phyloP scores from a whole-genome alignment of 2,113 vertebrate genomes.

The Bothrops jararaca region DNA sequence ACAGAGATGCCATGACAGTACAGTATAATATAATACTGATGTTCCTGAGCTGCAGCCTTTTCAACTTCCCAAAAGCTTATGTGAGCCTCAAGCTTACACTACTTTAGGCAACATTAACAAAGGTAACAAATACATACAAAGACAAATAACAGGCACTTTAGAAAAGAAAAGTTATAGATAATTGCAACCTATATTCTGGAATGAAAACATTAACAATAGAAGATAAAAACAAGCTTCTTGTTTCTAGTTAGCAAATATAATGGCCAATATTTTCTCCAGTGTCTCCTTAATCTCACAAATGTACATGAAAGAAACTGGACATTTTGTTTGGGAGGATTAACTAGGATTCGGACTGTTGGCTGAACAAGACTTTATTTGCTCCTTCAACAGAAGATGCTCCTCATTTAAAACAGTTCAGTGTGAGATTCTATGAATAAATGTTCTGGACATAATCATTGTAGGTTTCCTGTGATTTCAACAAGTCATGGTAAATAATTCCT shows the following conservation, averaged over 20 bases:
- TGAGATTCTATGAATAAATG: not conserved
- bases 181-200: not conserved
- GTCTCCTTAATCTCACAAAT: not conserved
- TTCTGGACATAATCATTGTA: not conserved
- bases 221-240: not conserved
- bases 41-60: not conserved
- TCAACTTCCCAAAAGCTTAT: not conserved
- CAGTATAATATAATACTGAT: not conserved
- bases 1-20: not conserved
- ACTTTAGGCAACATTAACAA: not conserved
- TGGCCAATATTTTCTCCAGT: not conserved
- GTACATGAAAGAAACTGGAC: not conserved
- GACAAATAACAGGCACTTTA: not conserved
- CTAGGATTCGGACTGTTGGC: not conserved
- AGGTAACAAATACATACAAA: not conserved
- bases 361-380: not conserved
- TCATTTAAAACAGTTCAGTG: not conserved
- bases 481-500: not conserved
- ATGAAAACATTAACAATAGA: not conserved
- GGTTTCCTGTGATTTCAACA: not conserved
- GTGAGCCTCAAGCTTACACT: not conserved
- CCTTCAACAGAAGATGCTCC: not conserved
- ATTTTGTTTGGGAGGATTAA: not conserved
- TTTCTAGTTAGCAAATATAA: not conserved
- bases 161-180: not conserved